Percentiles rank a stretch among this genome's conserved stretches.
phyloP scores from a whole-genome alignment of 2,797 vertebrate genomes.

The Bucorvus abyssinicus region DNA sequence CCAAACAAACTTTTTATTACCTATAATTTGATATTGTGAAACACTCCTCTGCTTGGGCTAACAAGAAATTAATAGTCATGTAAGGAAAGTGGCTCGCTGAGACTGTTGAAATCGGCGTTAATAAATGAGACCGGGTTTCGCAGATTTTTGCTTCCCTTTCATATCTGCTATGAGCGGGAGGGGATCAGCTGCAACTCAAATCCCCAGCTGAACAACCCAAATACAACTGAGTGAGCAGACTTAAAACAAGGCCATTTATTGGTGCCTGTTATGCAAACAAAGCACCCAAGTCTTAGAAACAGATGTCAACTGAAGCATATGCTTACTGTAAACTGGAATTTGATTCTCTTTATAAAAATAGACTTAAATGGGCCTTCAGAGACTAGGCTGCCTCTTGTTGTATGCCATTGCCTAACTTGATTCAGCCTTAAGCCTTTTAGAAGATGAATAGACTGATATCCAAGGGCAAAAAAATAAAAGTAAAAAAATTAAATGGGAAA shows the following conservation, averaged over 20 bases:
- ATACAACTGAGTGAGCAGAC: constrained; percentile 83
- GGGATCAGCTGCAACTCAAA: constrained; percentile 85
- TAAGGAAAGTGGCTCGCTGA: constrained; percentile 74
- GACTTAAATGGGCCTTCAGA: constrained; percentile 81
- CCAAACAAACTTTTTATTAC: constrained; percentile 37
- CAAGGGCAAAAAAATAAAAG: constrained; percentile 78
- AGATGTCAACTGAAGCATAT: constrained; percentile 85
- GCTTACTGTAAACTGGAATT: constrained; percentile 86
- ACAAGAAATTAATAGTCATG: constrained; percentile 72
- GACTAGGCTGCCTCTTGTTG: constrained; percentile 77
- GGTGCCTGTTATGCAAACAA: constrained; percentile 86
- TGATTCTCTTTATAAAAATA: constrained; percentile 82
- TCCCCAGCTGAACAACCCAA: constrained; percentile 84
- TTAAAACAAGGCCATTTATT: constrained; percentile 85
- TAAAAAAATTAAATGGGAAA: constrained; percentile 78
- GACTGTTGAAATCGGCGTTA: constrained; percentile 81
- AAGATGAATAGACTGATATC: constrained; percentile 87
- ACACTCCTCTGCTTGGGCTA: constrained; percentile 59
- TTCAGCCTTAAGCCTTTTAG: constrained; percentile 80
- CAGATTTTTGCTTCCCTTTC: constrained; percentile 66
- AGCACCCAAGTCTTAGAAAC: constrained; percentile 81
- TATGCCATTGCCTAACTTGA: constrained; percentile 75
- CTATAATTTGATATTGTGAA: constrained; percentile 71
- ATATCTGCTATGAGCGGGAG: constrained; percentile 78
- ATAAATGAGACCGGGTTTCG: constrained; percentile 75